Base-by-base conservation (phyloP, 2,113 vertebrate species). In the Ivindomyrus marchei region DNA sequence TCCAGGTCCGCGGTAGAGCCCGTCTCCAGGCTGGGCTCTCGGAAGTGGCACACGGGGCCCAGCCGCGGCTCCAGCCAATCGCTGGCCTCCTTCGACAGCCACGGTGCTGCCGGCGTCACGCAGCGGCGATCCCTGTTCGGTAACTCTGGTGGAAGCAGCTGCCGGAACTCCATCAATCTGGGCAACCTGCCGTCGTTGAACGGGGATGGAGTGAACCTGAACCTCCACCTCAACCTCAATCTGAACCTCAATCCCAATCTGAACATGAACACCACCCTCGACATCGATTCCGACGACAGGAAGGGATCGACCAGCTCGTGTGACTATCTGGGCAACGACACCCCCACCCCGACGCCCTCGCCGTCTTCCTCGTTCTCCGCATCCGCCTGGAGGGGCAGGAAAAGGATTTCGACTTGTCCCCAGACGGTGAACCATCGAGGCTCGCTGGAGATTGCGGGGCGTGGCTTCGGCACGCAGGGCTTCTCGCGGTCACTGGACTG, bases 341-440 rank as follows among this genome's bases (percentile, higher is more conserved):
- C 92, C 7, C 45, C 92, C 24, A 87, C 91, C 86, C 92, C 94
- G 13, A 90, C 93, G 0, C 83, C 94, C 11, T 95, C 95, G 62
- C 90, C 93, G 3, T 93, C 95, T 1, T 89, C 94, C 49, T 93
- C 90, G 17, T 62, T 88, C 66, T 89, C 90, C 89, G 3, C 92
- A n/a, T 95, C 96, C 4, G 95, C 93, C 46, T 93, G 96, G 91
- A 95, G 96, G 89, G 87, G 94, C 52, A 95, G 96, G 11, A 94
- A 96, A 77, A 93, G 96, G 62, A 97, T 97, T 88, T 96, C 96
- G 89, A 97, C 96, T 47, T 97, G 96, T 83, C 95, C 95, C 0
- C 95, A 94, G 83, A 94, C 93, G 80, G 93, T 96, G 89, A 96
- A 92, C 89, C 93, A 96, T 45, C 95, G 96, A 52, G 95, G 96